Evolutionary conservation across 2,888 invertebrate genomes (phyloP), one percentile per base, ranked within the genome.

Genomic region (Scotopteryx bipunctaria): DNA sequence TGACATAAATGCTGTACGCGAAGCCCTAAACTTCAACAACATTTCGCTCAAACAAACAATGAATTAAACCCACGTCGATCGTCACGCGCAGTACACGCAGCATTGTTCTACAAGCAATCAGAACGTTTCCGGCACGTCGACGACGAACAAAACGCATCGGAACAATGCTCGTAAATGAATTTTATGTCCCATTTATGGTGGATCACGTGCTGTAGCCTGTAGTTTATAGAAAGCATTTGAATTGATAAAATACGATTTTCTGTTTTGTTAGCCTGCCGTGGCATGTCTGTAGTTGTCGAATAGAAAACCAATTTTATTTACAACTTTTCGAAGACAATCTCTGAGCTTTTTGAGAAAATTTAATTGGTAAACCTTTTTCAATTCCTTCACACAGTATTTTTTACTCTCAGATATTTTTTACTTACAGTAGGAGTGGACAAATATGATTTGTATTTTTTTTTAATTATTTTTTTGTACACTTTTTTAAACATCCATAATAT

Each of bases 61-160:
- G 9, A 23, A 33, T 17, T 13, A 27, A 6, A 35, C 16, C 8
- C 27, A 35, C 50, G 35, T 41, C 44, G 59, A 63, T 63, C 54
- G 61, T 59, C 61, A 61, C 55, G 57, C 55, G 51, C 47, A 46
- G 13, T 15, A 36, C 37, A 36, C 44, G 41, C 38, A 40, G 55
- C 33, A 63, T 65, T 67, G 66, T 66, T 66, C 45, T 19, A 49
- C 55, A 60, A 66, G 25, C 47, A 38, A 52, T 42, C 44, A 73
- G 69, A 73, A 71, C 64, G 75, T 76, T 73, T 76, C 71, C 76
- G 69, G 65, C 57, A 56, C 43, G 52, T 54, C 61, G 62, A 43
- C 55, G 57, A 54, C 58, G 54, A 58, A 56, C 58, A 52, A 49
- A n/a, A 55, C 43, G 53, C 45, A 48, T 27, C 43, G 23, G 50